Evolutionary conservation across 2,113 vertebrate genomes (phyloP).

Genomic region (Taurulus bubalis): DNA sequence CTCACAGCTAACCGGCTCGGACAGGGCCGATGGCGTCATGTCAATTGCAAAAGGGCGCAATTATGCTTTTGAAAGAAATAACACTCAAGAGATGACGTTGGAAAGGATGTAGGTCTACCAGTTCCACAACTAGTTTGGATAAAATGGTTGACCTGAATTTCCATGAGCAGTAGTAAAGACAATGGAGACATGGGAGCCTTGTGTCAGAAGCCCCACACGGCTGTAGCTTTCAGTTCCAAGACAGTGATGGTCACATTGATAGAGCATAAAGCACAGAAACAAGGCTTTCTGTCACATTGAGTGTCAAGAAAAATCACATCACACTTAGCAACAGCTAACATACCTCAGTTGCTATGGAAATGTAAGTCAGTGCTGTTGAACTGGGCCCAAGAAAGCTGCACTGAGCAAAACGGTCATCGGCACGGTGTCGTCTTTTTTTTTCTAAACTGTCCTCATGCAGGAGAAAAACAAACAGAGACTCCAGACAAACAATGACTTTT

Average conservation of each 20-base stretch:
- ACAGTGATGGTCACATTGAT: slow-evolving; percentile 50
- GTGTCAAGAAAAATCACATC: slow-evolving; percentile 69
- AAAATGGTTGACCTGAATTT: slow-evolving; percentile 68
- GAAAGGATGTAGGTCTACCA: slow-evolving; percentile 71
- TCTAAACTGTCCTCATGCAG: slow-evolving; percentile 69
- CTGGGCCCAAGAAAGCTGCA: slow-evolving; percentile 62
- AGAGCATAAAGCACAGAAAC: slow-evolving; percentile 72
- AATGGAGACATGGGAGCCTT: slow-evolving; percentile 7
- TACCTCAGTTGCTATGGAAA: slow-evolving; percentile 82
- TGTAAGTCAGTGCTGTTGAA: slow-evolving; percentile 72
- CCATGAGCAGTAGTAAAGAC: slow-evolving; percentile 22
- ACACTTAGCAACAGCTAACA: slow-evolving; percentile 78
- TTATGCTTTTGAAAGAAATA: not conserved
- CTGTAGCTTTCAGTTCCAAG: slow-evolving; percentile 62
- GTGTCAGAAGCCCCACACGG: slow-evolving; percentile 23
- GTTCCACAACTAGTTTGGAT: slow-evolving; percentile 28
- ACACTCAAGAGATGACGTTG: slow-evolving; percentile 35
- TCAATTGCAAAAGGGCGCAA: slow-evolving; percentile 32
- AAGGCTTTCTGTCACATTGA: slow-evolving; percentile 68
- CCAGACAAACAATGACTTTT: slow-evolving; percentile 67
- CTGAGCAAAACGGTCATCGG: slow-evolving; percentile 64
- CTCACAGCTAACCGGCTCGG: slow-evolving; percentile 60
- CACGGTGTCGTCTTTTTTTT: slow-evolving; percentile 68
- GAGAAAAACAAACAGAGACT: slow-evolving; percentile 62
- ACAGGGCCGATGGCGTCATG: slow-evolving; percentile 16